Conservation (phyloP, 2,113 vertebrate species). For the Eulemur rufifrons region DNA sequence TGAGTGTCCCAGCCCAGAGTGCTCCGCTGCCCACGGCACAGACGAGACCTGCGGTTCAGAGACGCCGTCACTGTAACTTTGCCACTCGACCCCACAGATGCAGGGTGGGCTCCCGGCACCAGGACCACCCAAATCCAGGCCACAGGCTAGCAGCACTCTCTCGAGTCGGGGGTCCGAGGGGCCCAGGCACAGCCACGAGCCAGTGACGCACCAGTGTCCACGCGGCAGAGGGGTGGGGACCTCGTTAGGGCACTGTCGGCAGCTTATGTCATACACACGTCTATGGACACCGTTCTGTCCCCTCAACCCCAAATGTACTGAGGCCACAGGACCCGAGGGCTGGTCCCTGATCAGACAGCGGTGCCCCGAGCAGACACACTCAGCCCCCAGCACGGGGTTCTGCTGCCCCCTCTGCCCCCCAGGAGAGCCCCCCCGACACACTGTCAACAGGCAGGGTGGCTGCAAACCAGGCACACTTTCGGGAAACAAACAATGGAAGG, state of each 20-base stretch:
- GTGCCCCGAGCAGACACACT: background rate
- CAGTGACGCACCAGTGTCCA: too few relatives aligned
- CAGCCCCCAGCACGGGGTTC: background rate
- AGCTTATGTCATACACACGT: background rate
- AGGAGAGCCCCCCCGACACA: too few relatives aligned
- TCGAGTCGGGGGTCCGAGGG: background rate
- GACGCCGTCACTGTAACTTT: background rate
- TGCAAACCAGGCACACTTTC: too few relatives aligned
- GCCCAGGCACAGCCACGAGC: background rate
- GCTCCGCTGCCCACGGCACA: too few relatives aligned
- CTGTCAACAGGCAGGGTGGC: background rate
- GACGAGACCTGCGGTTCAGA: background rate
- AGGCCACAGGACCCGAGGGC: background rate
- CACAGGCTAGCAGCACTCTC: background rate
- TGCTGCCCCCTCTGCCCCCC: background rate
- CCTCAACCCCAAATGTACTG: background rate
- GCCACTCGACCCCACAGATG: background rate
- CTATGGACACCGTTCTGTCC: background rate
- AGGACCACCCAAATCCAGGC: background rate
- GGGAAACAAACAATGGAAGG: background rate
- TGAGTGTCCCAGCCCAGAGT: too few relatives aligned
- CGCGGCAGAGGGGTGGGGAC: background rate
- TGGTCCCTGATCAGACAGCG: background rate
- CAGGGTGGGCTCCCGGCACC: too few relatives aligned
- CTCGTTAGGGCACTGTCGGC: background rate